Evolutionary conservation across 2,113 vertebrate species (phyloP).

Genomic region (Tetrax tetrax): DNA sequence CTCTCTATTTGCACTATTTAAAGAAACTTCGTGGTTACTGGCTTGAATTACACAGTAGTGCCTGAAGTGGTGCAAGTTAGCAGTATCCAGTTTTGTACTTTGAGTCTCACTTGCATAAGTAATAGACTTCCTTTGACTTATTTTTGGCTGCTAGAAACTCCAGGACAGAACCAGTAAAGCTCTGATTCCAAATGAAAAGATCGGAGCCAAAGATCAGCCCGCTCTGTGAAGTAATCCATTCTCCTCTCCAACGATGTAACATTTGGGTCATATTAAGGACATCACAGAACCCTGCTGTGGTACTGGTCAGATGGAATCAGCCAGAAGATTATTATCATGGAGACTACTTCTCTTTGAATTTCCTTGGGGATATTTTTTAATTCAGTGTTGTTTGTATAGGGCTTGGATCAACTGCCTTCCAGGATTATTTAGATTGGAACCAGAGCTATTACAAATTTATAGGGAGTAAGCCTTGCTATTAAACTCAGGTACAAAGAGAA

Average conservation of each 20-base stretch:
- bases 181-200: not conserved
- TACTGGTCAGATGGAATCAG: constrained; percentile 29
- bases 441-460: constrained; percentile 39
- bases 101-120: not conserved
- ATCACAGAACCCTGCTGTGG: constrained; percentile 26
- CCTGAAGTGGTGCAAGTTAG: not conserved
- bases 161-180: not conserved
- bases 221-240: not conserved
- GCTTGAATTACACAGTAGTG: not conserved
- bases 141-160: not conserved
- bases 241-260: not conserved
- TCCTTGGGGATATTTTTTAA: constrained; percentile 60
- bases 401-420: constrained; percentile 50
- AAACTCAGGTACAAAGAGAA: constrained; percentile 50
- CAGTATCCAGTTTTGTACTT: not conserved
- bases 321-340: constrained; percentile 45
- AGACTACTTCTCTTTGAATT: constrained; percentile 39
- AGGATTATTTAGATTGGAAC: constrained; percentile 65
- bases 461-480: constrained; percentile 27
- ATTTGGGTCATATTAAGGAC: constrained; percentile 54
- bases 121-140: not conserved
- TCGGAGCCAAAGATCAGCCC: not conserved
- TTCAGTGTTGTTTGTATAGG: constrained; percentile 33
- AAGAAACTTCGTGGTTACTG: not conserved
- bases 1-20: not conserved